Conservation (phyloP, 2,113 vertebrate genomes). For the Gila orcuttii region DNA sequence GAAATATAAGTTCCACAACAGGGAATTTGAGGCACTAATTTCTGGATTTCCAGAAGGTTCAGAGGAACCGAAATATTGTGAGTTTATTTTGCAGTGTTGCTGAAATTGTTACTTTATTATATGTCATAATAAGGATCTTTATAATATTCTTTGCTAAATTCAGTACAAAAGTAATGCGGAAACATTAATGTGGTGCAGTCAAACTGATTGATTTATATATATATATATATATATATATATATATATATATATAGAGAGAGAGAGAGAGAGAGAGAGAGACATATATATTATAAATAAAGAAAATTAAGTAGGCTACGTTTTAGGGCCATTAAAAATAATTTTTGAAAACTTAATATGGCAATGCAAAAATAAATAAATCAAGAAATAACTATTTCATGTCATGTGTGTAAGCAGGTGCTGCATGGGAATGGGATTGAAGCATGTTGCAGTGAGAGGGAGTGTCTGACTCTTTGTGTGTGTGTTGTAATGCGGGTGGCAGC, state of each 20-base stretch:
- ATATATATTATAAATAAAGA: no score
- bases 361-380: no score
- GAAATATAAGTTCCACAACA: background rate
- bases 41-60: background rate
- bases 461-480: conserved; percentile 54
- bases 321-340: no score
- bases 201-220: background rate
- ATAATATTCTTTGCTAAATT: background rate
- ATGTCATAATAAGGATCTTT: background rate
- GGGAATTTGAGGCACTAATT: background rate
- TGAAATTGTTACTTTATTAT: background rate
- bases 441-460: conserved; percentile 41
- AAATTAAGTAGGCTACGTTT: no score
- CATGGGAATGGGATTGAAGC: conserved; percentile 61
- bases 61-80: background rate
- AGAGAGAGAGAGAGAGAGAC: no score
- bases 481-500: conserved; percentile 66
- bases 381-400: no score
- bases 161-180: background rate
- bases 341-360: no score
- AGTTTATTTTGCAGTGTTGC: background rate
- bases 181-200: background rate
- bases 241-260: no score
- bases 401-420: background rate
- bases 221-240: no score